Conservation (phyloP, 1,140 invertebrate genomes). For the Plutomurus gul region DNA sequence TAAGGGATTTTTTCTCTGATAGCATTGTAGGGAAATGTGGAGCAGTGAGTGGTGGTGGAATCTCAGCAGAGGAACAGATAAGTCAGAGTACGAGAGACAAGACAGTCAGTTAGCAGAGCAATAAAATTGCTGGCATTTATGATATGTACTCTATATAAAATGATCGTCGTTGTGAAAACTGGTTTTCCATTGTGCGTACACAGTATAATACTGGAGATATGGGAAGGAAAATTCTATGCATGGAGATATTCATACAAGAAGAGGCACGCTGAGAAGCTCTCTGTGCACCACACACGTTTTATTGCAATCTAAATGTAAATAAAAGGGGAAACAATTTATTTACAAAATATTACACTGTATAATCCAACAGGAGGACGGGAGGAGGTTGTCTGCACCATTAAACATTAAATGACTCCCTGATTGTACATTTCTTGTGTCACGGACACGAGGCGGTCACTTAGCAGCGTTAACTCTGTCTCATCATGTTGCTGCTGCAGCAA, state of each 20-base stretch:
- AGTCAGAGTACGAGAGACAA: neutral
- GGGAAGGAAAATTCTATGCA: too few species aligned
- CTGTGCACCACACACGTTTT: neutral
- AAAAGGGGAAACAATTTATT: neutral
- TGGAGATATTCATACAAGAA: too few species aligned
- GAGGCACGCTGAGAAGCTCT: too few species aligned
- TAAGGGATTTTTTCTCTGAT: neutral
- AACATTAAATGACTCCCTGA: neutral
- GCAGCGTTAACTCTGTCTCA: neutral
- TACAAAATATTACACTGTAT: too few species aligned
- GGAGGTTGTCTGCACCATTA: too few species aligned
- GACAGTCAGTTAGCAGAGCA: neutral
- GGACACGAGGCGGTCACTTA: neutral
- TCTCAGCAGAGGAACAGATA: neutral
- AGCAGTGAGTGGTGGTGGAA: too few species aligned
- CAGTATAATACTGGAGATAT: neutral
- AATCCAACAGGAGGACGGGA: too few species aligned
- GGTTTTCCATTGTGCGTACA: neutral
- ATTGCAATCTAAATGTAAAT: constrained; percentile 2
- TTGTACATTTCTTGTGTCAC: neutral
- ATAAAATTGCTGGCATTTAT: constrained; percentile 17
- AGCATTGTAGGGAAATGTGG: constrained; percentile 8
- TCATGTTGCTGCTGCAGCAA: neutral
- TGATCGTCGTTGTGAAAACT: neutral
- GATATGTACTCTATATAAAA: neutral